Conservation (phyloP, 2,113 vertebrate genomes). For the Podiceps cristatus region DNA sequence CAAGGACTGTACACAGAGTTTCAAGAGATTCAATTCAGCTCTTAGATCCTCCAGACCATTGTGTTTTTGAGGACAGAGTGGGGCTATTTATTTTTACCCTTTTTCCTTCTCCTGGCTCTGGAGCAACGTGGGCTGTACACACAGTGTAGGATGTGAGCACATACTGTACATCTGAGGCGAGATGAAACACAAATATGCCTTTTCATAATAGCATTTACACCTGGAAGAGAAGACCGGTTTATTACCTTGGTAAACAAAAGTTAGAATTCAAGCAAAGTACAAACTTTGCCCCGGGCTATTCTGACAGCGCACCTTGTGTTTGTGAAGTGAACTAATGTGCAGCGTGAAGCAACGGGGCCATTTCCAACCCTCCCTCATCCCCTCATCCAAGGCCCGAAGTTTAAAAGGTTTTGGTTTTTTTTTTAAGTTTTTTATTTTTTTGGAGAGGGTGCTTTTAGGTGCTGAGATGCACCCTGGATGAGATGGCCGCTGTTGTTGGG, state of each 20-base stretch:
- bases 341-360: constrained; percentile 59
- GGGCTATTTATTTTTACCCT: constrained; percentile 6
- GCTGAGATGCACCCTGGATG: not conserved
- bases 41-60: not conserved
- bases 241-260: constrained; percentile 84
- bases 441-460: not conserved
- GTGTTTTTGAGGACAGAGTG: not conserved
- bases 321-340: constrained; percentile 72
- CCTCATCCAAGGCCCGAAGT: constrained; percentile 31
- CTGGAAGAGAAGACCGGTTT: constrained; percentile 81
- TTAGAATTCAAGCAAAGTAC: constrained; percentile 83
- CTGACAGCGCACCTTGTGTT: constrained; percentile 80
- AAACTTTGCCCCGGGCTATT: constrained; percentile 83
- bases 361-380: constrained; percentile 5
- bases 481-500: not conserved
- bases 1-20: not conserved
- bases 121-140: constrained; percentile 50
- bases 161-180: constrained; percentile 78
- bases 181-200: constrained; percentile 80
- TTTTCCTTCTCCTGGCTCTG: constrained; percentile 32
- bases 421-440: not conserved
- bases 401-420: constrained; percentile 54
- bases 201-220: constrained; percentile 84
- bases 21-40: not conserved
- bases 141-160: constrained; percentile 63